These are phyloP conservation scores for Microctenopoma lineatum DNA, from an alignment of 2,797 vertebrate species.

Conservation along the genomic window DNA sequence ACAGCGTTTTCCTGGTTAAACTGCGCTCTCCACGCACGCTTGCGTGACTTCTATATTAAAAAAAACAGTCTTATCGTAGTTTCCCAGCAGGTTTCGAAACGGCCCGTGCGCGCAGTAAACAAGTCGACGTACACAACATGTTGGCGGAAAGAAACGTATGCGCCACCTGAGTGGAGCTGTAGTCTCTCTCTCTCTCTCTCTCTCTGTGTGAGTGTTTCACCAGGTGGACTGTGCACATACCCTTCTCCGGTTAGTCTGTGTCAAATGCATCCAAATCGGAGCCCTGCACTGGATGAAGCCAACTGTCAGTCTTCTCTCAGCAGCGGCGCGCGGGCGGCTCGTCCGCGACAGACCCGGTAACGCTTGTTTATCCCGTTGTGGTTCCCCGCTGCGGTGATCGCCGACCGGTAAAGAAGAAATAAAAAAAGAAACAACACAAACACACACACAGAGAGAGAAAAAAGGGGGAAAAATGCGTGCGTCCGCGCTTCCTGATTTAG, in stretches of 20 bases:
- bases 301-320: slow-evolving; percentile 60
- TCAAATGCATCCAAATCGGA: slow-evolving; percentile 78
- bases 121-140: slow-evolving; percentile 52
- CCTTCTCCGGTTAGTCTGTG: slow-evolving; percentile 69
- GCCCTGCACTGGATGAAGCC: slow-evolving; percentile 61
- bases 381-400: slow-evolving; percentile 33
- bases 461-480: slow-evolving; percentile 35
- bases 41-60: not conserved
- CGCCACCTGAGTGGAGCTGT: not conserved
- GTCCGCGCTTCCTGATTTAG: slow-evolving; percentile 83
- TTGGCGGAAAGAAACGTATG: slow-evolving; percentile 15
- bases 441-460: not conserved
- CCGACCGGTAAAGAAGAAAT: not conserved
- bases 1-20: slow-evolving; percentile 22
- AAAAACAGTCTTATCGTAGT: slow-evolving; percentile 9
- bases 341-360: slow-evolving; percentile 35
- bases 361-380: slow-evolving; percentile 25
- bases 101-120: slow-evolving; percentile 47
- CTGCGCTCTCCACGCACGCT: not conserved
- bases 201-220: slow-evolving; percentile 12
- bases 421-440: not conserved
- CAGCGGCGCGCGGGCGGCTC: slow-evolving; percentile 33
- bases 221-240: slow-evolving; percentile 61
- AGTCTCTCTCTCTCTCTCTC: not conserved
- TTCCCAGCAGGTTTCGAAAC: slow-evolving; percentile 29